Percentiles rank a stretch among this genome's conserved stretches.
Evolutionary conservation across 2,113 vertebrate genomes (phyloP).

Genomic region (Colaptes auratus): DNA sequence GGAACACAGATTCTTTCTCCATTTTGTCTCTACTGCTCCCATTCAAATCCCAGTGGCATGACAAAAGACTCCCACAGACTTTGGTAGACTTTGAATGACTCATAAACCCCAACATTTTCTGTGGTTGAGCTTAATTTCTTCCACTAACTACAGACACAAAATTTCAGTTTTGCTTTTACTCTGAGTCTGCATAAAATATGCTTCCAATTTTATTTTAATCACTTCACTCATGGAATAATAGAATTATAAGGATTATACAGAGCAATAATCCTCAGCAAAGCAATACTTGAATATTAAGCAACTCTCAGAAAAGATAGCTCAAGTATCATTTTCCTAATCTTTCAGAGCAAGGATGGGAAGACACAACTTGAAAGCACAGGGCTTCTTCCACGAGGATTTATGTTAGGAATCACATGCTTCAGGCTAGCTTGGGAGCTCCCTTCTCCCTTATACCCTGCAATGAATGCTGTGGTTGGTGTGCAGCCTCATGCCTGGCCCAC

Average conservation of each 20-base stretch:
- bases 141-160: neutral
- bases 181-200: neutral
- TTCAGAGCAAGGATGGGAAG: neutral
- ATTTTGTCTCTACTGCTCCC: neutral
- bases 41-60: neutral
- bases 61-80: neutral
- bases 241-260: conserved; percentile 8
- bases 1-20: neutral
- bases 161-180: conserved; percentile 5
- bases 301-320: neutral
- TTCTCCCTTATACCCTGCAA: neutral
- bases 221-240: neutral
- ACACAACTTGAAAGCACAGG: neutral
- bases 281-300: neutral
- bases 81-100: neutral
- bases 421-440: neutral
- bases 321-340: neutral
- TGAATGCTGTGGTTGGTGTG: neutral
- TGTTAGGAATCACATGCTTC: neutral
- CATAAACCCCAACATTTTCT: neutral
- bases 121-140: neutral
- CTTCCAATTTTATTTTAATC: conserved; percentile 4
- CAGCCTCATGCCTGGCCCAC: neutral
- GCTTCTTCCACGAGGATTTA: neutral
- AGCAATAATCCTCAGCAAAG: conserved; percentile 10